phyloP scores from a whole-genome alignment of 2,888 invertebrate species.

The Euplagia quadripunctaria region DNA sequence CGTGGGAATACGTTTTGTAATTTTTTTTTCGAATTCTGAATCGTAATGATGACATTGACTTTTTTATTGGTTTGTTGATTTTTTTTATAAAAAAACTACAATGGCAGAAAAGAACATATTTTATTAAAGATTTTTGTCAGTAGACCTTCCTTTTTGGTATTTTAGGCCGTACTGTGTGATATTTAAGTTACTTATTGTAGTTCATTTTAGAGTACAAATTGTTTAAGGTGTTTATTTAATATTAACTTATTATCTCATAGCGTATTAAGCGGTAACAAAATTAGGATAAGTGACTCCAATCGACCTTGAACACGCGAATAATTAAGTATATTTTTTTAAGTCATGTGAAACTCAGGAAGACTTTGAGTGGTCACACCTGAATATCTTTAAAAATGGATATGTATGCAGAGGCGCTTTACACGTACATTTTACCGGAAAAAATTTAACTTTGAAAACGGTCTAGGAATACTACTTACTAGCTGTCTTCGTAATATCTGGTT shows the following conservation, averaged over 20 bases:
- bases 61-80: conserved; percentile 61
- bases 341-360: too few relatives aligned
- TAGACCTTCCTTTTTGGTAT: conserved; percentile 17
- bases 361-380: too few relatives aligned
- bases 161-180: background rate
- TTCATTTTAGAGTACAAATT: background rate
- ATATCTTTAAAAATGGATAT: too few relatives aligned
- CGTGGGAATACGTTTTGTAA: conserved; percentile 72
- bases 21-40: conserved; percentile 49
- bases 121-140: conserved; percentile 25
- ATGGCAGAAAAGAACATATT: background rate
- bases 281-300: background rate
- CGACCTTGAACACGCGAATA: too few relatives aligned
- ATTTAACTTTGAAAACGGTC: too few relatives aligned
- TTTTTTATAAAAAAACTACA: background rate
- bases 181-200: background rate
- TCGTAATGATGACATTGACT: conserved; percentile 78
- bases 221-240: background rate
- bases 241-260: background rate
- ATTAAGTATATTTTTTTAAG: too few relatives aligned
- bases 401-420: too few relatives aligned
- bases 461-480: too few relatives aligned
- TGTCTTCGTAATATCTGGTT: too few relatives aligned
- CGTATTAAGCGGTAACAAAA: background rate
- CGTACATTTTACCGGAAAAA: too few relatives aligned